phyloP scores from a whole-genome alignment of 2,888 invertebrate genomes.

The Conistra vaccinii region DNA sequence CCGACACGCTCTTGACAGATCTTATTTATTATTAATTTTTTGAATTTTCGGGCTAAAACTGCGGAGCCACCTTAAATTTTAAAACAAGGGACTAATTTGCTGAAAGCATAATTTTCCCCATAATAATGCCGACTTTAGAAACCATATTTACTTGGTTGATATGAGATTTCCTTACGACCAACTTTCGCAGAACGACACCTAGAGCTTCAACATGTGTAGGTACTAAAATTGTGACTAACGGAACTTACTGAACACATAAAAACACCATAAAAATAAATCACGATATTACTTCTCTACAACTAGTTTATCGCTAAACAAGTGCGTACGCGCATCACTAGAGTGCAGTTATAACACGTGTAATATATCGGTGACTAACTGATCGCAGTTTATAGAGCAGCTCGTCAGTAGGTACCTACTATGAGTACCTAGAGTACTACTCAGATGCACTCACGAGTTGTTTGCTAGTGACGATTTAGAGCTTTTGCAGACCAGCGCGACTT shows the following conservation, averaged over 20 bases:
- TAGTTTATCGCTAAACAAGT: slow-evolving; percentile 15
- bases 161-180: background rate
- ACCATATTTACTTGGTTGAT: background rate
- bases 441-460: slow-evolving; percentile 6
- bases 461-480: background rate
- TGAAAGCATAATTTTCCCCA: too few relatives aligned
- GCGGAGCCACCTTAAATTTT: too few relatives aligned
- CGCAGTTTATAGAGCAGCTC: slow-evolving; percentile 52
- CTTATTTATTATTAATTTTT: too few relatives aligned
- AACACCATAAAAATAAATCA: background rate
- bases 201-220: background rate
- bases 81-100: too few relatives aligned
- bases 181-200: background rate
- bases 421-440: background rate
- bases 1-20: too few relatives aligned
- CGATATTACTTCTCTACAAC: background rate
- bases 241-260: slow-evolving; percentile 10
- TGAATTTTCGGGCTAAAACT: too few relatives aligned
- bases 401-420: background rate
- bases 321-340: slow-evolving; percentile 47
- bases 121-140: background rate
- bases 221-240: background rate
- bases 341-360: slow-evolving; percentile 52
- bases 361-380: slow-evolving; percentile 55
- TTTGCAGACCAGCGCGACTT: too few relatives aligned